These are phyloP conservation scores for Agrilus mali DNA, from an alignment of 2,888 invertebrate genomes.

Conservation along the genomic window DNA sequence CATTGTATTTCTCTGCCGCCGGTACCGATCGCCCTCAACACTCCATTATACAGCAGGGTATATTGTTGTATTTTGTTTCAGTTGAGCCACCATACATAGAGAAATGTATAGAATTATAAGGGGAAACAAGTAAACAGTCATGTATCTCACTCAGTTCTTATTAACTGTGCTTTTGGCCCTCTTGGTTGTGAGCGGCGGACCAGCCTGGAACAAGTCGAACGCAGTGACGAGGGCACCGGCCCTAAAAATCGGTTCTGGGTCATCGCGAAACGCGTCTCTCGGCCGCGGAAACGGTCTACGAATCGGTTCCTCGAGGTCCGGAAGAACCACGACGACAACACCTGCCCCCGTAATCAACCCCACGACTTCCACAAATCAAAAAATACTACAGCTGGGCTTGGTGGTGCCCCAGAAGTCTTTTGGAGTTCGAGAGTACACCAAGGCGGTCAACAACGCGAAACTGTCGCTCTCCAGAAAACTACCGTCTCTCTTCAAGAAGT, in stretches of 20 bases:
- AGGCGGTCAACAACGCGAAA: conserved; percentile 56
- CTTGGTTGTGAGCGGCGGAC: conserved; percentile 31
- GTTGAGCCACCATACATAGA: too few species aligned
- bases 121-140: conserved; percentile 9
- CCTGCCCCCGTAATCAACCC: conserved; percentile 22
- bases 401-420: conserved; percentile 68
- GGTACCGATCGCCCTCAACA: too few species aligned
- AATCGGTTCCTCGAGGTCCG: conserved; percentile 25
- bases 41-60: too few species aligned
- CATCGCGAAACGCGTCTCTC: conserved; percentile 21
- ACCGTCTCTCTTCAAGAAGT: conserved; percentile 49
- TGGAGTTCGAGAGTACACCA: conserved; percentile 58
- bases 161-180: conserved; percentile 28
- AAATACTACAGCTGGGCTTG: conserved; percentile 49
- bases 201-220: conserved; percentile 30
- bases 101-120: too few species aligned
- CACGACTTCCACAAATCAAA: conserved; percentile 13
- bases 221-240: conserved; percentile 30
- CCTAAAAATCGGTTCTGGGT: conserved; percentile 26
- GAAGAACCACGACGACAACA: conserved; percentile 13
- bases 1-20: too few species aligned
- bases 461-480: conserved; percentile 53
- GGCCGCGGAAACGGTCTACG: conserved; percentile 29
- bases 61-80: too few species aligned
- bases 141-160: conserved; percentile 27